These are phyloP conservation scores for Aphaenogaster ashmeadi DNA, from an alignment of 1,140 invertebrate genomes.

Conservation along the genomic window DNA sequence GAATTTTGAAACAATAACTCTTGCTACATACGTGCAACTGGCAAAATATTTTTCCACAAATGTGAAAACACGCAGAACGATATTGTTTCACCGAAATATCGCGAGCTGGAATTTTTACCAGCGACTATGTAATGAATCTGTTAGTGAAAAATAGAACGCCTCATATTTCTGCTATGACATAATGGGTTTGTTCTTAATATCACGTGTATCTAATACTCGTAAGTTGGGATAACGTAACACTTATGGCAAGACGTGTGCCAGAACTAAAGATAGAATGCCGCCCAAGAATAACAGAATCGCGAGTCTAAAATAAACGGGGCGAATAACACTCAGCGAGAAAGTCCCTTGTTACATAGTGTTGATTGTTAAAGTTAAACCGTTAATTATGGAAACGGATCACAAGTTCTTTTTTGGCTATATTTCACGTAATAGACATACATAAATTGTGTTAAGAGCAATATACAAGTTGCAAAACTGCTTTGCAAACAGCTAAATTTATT, in stretches of 20 bases:
- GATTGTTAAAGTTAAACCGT: conserved; percentile 5
- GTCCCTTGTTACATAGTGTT: conserved; percentile 41
- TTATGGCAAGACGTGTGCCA: conserved; percentile 63
- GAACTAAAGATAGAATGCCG: conserved; percentile 70
- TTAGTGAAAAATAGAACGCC: conserved; percentile 45
- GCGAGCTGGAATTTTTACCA: conserved; percentile 14
- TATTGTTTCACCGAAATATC: conserved; percentile 40
- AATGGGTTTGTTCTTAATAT: conserved; percentile 48
- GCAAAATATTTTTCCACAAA: conserved; percentile 45
- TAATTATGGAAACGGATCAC: background rate
- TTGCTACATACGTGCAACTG: background rate
- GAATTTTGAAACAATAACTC: conserved; percentile 51
- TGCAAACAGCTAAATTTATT: background rate
- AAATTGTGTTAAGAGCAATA: background rate
- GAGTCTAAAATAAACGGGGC: conserved; percentile 64
- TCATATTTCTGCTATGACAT: conserved; percentile 8
- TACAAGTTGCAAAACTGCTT: background rate
- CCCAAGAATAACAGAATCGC: conserved; percentile 75
- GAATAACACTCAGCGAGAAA: conserved; percentile 68
- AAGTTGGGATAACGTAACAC: conserved; percentile 66
- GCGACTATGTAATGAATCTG: conserved; percentile 22
- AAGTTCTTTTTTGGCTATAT: background rate
- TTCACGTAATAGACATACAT: background rate
- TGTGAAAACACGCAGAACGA: conserved; percentile 25
- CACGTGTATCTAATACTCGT: conserved; percentile 39